Evolutionary conservation across 2,113 vertebrate genomes (phyloP), one percentile per base, ranked within the genome.

Genomic region (Centrocercus urophasianus): DNA sequence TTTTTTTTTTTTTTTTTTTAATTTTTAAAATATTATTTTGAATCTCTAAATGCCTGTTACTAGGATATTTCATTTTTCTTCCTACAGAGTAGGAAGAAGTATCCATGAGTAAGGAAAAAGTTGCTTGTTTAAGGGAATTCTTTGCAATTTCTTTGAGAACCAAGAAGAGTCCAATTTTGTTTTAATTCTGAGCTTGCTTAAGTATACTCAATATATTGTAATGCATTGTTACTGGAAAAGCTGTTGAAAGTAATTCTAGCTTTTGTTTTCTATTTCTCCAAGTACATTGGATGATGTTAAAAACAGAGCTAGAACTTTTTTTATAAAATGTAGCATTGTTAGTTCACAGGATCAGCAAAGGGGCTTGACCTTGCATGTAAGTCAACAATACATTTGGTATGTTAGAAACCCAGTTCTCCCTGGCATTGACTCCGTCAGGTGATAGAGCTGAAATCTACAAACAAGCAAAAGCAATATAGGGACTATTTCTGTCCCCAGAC

Each of bases 321-420:
- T 81, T 70, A 89, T 93, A 85, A 93, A 91, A 79, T 88, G 63
- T 22, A 0, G 14, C 89, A 14, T 94, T 67, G 74, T 89, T 87
- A 88, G 63, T 94, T 85, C 91, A 93, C 85, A 93, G 84, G 82
- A 85, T 95, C 93, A 93, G 82, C 84, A 93, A 85, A 94, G 73
- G 73, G 80, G 36, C 73, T 94, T 92, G 93, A 28, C 89, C 73
- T 95, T 93, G 89, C 47, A 45, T 64, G 45, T 94, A 93, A 54
- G 80, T 95, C 83, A 88, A 25, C 83, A 91, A 60, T 74, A 82
- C 77, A 85, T 89, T 52, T 87, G 74, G 61, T 54, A 69, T 87
- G 54, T 84, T 90, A 96, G 67, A 95, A 87, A 69, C 81, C 82
- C 38, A 4, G 5, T 84, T 81, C 83, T 86, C 73, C 76, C 73